phyloP scores from a whole-genome alignment of 2,888 invertebrate genomes.

The Drosophila anceps region DNA sequence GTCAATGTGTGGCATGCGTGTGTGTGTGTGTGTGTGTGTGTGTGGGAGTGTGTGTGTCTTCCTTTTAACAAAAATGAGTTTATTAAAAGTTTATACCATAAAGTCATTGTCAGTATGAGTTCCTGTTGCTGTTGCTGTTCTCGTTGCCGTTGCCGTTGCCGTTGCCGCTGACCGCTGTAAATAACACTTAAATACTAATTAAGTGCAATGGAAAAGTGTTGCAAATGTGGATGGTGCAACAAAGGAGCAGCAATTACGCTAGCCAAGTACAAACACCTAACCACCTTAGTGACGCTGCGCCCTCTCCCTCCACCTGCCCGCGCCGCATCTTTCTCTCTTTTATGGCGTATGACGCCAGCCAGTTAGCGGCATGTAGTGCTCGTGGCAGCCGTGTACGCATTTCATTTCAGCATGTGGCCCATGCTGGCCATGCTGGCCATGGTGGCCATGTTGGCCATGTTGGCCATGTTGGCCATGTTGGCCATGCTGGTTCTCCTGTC shows the following conservation, averaged over 20 bases:
- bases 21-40: neutral
- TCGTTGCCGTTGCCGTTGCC: too few relatives aligned
- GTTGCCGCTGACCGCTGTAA: conserved; percentile 15
- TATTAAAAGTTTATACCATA: conserved; percentile 62
- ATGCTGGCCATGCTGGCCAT: neutral
- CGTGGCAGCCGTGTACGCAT: conserved; percentile 42
- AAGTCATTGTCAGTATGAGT: neutral
- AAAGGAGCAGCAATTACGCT: conserved; percentile 43
- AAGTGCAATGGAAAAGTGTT: conserved; percentile 37
- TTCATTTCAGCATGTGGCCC: conserved; percentile 47
- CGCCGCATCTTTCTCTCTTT: neutral
- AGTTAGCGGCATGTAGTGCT: conserved; percentile 44
- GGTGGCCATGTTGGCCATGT: neutral
- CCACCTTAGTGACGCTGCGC: neutral
- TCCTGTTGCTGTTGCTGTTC: conserved; percentile 2
- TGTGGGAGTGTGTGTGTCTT: too few relatives aligned
- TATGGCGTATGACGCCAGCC: conserved; percentile 42
- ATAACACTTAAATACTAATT: conserved; percentile 66
- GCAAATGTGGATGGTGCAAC: conserved; percentile 43
- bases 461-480: neutral
- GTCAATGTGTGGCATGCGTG: neutral
- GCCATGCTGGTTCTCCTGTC: neutral
- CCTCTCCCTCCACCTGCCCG: neutral
- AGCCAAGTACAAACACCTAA: neutral
- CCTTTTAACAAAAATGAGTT: conserved; percentile 50